Base-by-base conservation (phyloP, 2,797 vertebrate species). In the Botia kubotai region DNA sequence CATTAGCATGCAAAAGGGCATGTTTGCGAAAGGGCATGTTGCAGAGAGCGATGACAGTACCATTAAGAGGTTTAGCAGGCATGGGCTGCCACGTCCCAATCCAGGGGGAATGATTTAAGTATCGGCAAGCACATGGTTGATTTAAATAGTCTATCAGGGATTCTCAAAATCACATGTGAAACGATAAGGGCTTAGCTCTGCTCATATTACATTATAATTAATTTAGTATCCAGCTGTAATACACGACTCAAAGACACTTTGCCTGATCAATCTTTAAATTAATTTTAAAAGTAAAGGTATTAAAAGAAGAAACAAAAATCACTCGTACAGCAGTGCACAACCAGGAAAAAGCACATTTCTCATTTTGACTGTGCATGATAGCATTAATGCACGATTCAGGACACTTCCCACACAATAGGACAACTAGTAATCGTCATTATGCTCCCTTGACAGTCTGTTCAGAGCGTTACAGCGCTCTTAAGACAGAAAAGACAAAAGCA, bases 361-460 rank as follows among this genome's bases (percentile, higher is more conserved):
- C 53, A 72, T n/a, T 33, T 43, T 55, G 63, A 72, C 39, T 58
- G 58, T 12, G 36, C 8, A 50, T 43, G 19, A 23, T 48, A 58
- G 39, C 52, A 72, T 70, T 71, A 50, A 58, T 17, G 17, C 5
- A 50, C 53, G 21, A 77, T 57, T 62, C 13, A 46, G 70, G 69
- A 48, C 69, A 63, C 48, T 66, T 66, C 60, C 70, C 19, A 46
- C 75, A 83, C 81, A 85, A 86, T 75, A 85, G 80, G 68, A 79
- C 75, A 66, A 72, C 71, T 72, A 12, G 67, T 79, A 80, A 78
- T 75, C 77, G 81, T 58, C 73, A 63, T 75, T 57, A 50, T 67
- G 70, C 52, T 66, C 69, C 77, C 67, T 26, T 78, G 76, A 80
- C 78, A 78, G 75, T 58, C 80, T 71, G 57, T 50, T 81, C 62